A percentile compares a stretch with the other conserved stretches of the same genome.
Conservation (phyloP, 2,888 invertebrate species). For the Podabrus alpinus region DNA sequence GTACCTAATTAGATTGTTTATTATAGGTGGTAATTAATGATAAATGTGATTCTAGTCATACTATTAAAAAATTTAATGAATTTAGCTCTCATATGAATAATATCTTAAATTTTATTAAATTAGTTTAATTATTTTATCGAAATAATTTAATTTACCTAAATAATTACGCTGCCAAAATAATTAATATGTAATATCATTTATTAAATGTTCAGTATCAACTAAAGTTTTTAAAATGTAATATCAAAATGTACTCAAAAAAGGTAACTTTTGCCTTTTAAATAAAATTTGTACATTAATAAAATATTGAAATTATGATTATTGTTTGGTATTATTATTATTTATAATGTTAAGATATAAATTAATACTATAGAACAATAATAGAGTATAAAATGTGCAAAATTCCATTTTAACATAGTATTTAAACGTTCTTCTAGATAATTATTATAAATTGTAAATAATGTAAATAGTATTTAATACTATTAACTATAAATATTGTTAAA, state of each 20-base stretch:
- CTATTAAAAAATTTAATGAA: background rate
- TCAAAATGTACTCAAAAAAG: background rate
- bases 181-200: background rate
- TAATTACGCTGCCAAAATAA: background rate
- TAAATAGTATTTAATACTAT: slow-evolving; percentile 28
- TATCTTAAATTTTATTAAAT: background rate
- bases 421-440: background rate
- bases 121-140: background rate
- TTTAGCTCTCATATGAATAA: background rate
- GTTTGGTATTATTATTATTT: background rate
- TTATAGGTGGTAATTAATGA: background rate
- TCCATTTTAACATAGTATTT: background rate
- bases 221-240: background rate
- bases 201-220: background rate
- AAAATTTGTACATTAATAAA: background rate
- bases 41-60: slow-evolving; percentile 5
- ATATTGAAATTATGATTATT: background rate
- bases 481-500: slow-evolving; percentile 20
- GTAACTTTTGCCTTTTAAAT: background rate
- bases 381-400: background rate
- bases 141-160: background rate
- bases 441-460: slow-evolving; percentile 32
- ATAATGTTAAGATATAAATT: background rate
- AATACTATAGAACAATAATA: slow-evolving; percentile 3
- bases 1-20: background rate